Evolutionary conservation across 64 coral and sea anemone species (phyloP), one percentile per base, ranked within the genome.

Genomic region (Stichodactyla helianthus): DNA sequence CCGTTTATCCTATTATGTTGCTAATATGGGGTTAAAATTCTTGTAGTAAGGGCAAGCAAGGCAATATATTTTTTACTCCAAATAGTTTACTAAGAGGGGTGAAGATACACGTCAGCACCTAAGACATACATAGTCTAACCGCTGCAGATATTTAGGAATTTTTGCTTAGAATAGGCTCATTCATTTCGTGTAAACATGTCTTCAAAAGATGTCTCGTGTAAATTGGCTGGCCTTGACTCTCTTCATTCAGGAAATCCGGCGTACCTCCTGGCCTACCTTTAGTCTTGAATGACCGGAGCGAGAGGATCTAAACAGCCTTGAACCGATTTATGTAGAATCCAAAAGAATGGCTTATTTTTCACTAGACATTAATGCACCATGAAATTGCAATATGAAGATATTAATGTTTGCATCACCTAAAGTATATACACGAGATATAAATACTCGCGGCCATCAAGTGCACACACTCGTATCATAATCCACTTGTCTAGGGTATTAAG

Each of bases 401-500:
- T 31, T 28, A 31, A 74, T 74, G 8, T 28, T 65, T 60, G 59
- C 4, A 60, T 60, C 18, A 60, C 62, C 9, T 65, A 65, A 65
- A 18, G 62, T n/a, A 65, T 44, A 44, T 22, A 13, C 62, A 35
- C 27, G 68, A 74, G 68, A 23, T 74, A 74, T 11, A 31, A 74
- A 9, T 74, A 74, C 23, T 74, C 12, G 0, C 35, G 35, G 35
- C 20, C 25, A 74, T 74, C 17, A 74, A 74, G 68, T 74, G 68
- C 7, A 71, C 19, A 25, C 68, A 74, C 68, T 74, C 26, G 68
- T 74, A 74, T 74, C 11, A 74, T 74, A 74, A 74, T 74, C 68
- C 68, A 74, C 68, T 74, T 74, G 68, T 74, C 68, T 74, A 26
- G 68, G 25, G 68, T 27, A 26, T 74, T 74, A 74, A 74, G 23